These are phyloP conservation scores for Heliocidaris tuberculata DNA, from an alignment of 35 echinoderm and acorn worm genomes.

Conservation along the genomic window DNA sequence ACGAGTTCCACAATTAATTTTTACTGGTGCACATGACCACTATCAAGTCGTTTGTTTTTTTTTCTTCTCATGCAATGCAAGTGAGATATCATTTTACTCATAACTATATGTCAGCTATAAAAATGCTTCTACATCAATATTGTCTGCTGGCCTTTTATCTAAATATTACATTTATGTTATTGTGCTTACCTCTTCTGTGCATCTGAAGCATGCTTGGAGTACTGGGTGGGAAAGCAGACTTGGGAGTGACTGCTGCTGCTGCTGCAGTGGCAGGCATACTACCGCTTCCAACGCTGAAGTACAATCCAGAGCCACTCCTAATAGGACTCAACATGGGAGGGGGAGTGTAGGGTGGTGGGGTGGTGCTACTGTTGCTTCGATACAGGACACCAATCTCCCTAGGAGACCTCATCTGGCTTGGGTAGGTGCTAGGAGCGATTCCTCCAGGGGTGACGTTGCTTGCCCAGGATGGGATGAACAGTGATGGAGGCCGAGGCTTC, in stretches of 20 bases:
- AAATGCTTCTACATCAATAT: too few species aligned
- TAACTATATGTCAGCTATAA: too few species aligned
- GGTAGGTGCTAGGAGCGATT: constrained; percentile 76
- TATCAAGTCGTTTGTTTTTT: too few species aligned
- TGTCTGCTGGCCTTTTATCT: too few species aligned
- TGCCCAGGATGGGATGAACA: constrained; percentile 92
- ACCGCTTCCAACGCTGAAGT: constrained; percentile 78
- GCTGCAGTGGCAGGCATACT: constrained; percentile 49
- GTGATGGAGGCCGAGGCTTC: constrained; percentile 68
- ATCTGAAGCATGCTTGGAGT: constrained; percentile 96
- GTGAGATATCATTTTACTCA: too few species aligned
- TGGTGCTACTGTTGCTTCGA: constrained; percentile 61
- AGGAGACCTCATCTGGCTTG: constrained; percentile 96
- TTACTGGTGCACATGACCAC: too few species aligned
- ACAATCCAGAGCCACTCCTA: constrained; percentile 91
- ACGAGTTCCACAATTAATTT: too few species aligned
- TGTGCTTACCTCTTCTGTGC: constrained; percentile 76
- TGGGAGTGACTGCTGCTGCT: constrained; percentile 57
- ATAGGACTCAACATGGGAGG: constrained; percentile 99
- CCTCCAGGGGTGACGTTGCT: constrained; percentile 79
- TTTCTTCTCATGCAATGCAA: too few species aligned
- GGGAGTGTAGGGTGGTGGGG: constrained; percentile 96
- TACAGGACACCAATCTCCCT: constrained; percentile 76
- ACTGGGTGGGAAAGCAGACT: constrained; percentile 51
- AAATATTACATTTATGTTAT: not conserved